Base-by-base conservation (phyloP, 2,113 vertebrate species). In the Marmota flaviventris region DNA sequence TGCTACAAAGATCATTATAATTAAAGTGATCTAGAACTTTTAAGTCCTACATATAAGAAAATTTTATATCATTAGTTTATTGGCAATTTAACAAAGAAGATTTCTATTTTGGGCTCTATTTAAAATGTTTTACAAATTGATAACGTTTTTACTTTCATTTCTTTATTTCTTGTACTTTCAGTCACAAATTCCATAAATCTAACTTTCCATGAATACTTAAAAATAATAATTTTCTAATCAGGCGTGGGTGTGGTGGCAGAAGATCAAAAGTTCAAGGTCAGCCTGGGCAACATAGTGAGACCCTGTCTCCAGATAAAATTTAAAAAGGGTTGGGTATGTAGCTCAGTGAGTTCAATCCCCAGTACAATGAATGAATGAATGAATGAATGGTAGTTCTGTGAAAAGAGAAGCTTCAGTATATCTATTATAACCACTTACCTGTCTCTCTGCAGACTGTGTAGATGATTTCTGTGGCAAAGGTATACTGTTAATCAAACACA, bases 401-500 rank as follows among this genome's bases (percentile, higher is more conserved):
- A 72, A 92, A 93, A 77, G 3, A 81, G 39, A 10, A 83, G 3
- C 27, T 34, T 69, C 3, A 87, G 10, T n/a, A 69, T 48, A 61
- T 79, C 85, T 85, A 34, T 61, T 67, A 17, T 14, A 29, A 29
- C 34, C 16, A 53, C 91, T 98, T 98, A 99, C 99, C 99, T 99
- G 99, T 92, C 95, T 96, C 94, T 97, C 98, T 75, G 98, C 98
- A 97, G 98, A 94, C 7, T 97, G 96, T 29, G 97, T 0, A 12
- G 98, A 98, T 53, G 97, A 97, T 58, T 97, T 98, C 97, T 98
- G 98, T 72, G 99, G 99, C 25, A 99, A 98, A 0, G 99, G 99
- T 96, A 99, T 99, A 97, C 99, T 99, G 73, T 99, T 97, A 24
- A 99, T 96, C 91, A 99, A 98, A 84, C 99, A 98, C 13, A 99